A percentile compares a stretch with the other conserved stretches of the same genome.
Conservation (phyloP, 2,797 vertebrate species). For the Acanthiza pusilla region DNA sequence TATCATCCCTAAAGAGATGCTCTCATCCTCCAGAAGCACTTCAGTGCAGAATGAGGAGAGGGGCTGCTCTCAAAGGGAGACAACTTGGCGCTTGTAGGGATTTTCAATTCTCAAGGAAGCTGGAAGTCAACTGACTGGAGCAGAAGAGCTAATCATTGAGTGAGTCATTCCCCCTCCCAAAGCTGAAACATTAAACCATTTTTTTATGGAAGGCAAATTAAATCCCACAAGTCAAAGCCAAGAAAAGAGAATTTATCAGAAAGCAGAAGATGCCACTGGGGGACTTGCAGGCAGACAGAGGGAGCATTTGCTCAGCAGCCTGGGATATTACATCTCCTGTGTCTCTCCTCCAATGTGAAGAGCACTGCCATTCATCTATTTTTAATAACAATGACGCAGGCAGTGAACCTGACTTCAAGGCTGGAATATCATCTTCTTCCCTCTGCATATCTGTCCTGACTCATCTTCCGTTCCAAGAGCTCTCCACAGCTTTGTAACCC, state of each 20-base stretch:
- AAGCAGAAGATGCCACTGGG: background rate
- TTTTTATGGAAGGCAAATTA: slow-evolving; percentile 41
- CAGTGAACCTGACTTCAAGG: slow-evolving; percentile 35
- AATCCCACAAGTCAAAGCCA: slow-evolving; percentile 12
- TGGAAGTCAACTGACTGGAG: background rate
- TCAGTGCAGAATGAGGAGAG: background rate
- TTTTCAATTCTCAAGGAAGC: background rate
- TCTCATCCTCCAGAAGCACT: background rate
- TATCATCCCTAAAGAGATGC: background rate
- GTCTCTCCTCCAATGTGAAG: background rate
- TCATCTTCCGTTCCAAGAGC: slow-evolving; percentile 13
- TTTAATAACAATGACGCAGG: slow-evolving; percentile 55
- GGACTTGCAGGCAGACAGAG: background rate
- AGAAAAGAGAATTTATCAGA: background rate
- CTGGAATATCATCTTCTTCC: slow-evolving; percentile 6
- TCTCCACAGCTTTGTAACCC: background rate
- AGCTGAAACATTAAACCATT: background rate
- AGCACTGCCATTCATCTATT: slow-evolving; percentile 49
- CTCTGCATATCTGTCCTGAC: background rate
- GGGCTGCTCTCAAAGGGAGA: background rate
- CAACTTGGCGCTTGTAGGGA: background rate
- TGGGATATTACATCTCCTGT: background rate
- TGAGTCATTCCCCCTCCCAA: background rate
- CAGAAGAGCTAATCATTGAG: background rate
- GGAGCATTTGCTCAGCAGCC: slow-evolving; percentile 24